phyloP scores from a whole-genome alignment of 2,797 vertebrate genomes.

The Acanthornis magna region DNA sequence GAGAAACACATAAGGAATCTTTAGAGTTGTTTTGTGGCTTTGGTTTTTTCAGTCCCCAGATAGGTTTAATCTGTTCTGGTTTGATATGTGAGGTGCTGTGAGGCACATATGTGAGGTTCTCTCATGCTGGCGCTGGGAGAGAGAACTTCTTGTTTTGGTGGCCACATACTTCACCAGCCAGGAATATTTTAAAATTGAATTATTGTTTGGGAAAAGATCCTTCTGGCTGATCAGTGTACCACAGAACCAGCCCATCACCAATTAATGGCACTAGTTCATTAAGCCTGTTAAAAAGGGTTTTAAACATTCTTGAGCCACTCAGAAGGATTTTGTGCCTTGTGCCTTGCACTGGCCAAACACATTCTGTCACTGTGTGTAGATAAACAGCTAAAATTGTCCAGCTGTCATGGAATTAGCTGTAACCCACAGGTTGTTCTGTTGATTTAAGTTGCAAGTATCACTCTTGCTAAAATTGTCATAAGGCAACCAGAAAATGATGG shows the following conservation, averaged over 20 bases:
- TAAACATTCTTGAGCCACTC: not conserved
- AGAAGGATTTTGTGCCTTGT: not conserved
- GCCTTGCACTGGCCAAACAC: not conserved
- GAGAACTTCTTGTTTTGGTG: not conserved
- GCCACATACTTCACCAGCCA: not conserved
- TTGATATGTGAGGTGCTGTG: not conserved
- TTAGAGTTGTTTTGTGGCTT: not conserved
- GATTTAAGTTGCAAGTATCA: not conserved
- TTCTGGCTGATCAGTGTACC: not conserved
- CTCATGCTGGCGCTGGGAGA: not conserved
- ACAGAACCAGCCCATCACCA: not conserved
- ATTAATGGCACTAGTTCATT: not conserved
- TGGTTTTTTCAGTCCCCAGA: not conserved
- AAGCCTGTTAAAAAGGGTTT: not conserved
- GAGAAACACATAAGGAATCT: not conserved
- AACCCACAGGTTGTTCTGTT: not conserved
- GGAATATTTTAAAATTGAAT: not conserved
- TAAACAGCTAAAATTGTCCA: not conserved
- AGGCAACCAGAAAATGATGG: not conserved
- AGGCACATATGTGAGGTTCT: rapidly evolving
- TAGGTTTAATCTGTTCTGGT: not conserved
- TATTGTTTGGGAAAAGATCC: not conserved
- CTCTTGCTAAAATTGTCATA: not conserved
- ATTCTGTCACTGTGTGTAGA: not conserved
- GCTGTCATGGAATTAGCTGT: not conserved